Base-by-base conservation (phyloP, 2,797 vertebrate genomes). In the Acanthis flammea region DNA sequence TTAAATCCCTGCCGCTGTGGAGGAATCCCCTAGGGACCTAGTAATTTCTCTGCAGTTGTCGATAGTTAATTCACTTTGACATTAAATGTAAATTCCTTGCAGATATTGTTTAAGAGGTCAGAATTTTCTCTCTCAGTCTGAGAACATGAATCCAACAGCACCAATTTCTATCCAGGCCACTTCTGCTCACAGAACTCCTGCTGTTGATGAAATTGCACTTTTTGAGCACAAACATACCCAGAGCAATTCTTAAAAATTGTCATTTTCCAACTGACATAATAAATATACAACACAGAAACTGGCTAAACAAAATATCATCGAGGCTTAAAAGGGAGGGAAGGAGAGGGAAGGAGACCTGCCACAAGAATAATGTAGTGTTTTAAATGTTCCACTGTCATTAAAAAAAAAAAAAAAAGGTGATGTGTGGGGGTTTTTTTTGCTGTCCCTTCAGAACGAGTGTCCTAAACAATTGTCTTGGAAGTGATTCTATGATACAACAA, bases 361-460 rank as follows among this genome's bases (percentile, higher is more conserved):
- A 63, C 14, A 70, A 50, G 17, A 77, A 19, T 58, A 75, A 27
- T 4, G 1, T 21, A 19, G 6, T 68, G 22, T 50, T 94, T 86
- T 41, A 48, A 81, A 72, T 41, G 11, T 68, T 86, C 51, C 23
- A 4, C 15, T 86, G 44, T 18, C 55, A 76, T 37, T 3, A 66
- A 82, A 53, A 86, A 55, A 54, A 10, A 23, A 16, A 35, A 27
- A 12, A 41, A 35, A 14, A 13, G 6, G 24, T 27, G 10, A 10
- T n/a, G 23, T 14, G 23, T 14, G 23, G 22, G 16, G 4, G 8
- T 27, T 37, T 12, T n/a, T 37, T 37, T 37, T 53, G 13, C 33
- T 66, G 28, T 33, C 66, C 21, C 33, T 82, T 78, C 33, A 33
- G 55, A 63, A 27, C 0, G 0, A 57, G 23, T 5, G 3, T 35